Evolutionary conservation across 2,113 vertebrate species (phyloP).

Genomic region (Salvelinus fontinalis): DNA sequence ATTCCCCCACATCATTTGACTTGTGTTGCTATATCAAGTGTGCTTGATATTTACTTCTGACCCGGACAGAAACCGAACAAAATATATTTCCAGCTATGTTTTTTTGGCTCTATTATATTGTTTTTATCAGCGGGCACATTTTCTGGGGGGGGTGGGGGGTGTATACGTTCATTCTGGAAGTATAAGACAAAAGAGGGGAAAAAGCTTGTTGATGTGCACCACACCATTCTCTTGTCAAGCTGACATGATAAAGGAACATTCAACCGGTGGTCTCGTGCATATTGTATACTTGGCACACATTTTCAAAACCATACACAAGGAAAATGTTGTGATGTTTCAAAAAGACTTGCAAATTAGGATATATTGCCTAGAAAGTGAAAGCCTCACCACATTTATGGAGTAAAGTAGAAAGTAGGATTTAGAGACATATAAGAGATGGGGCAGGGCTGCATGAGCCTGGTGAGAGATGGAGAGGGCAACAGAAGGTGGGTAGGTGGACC

Average conservation of each 20-base stretch:
- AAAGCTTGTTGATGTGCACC: too few relatives aligned
- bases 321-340: too few relatives aligned
- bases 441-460: neutral
- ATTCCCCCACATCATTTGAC: constrained; percentile 36
- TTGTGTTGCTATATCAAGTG: constrained; percentile 36
- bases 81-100: constrained; percentile 27
- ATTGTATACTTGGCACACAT: too few relatives aligned
- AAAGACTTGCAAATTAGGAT: neutral
- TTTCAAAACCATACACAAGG: too few relatives aligned
- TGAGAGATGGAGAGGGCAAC: neutral
- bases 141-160: too few relatives aligned
- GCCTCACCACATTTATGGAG: neutral
- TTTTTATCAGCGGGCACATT: neutral
- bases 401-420: neutral
- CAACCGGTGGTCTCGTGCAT: too few relatives aligned
- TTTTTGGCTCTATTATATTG: too few relatives aligned
- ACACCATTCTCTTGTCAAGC: too few relatives aligned
- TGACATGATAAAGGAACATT: too few relatives aligned
- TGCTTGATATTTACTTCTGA: constrained; percentile 37
- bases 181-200: too few relatives aligned
- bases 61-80: constrained; percentile 39
- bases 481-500: neutral
- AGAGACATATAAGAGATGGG: neutral
- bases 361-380: too few relatives aligned
- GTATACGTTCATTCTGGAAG: too few relatives aligned